phyloP scores from a whole-genome alignment of 2,113 vertebrate species.

The Myotis davidii region DNA sequence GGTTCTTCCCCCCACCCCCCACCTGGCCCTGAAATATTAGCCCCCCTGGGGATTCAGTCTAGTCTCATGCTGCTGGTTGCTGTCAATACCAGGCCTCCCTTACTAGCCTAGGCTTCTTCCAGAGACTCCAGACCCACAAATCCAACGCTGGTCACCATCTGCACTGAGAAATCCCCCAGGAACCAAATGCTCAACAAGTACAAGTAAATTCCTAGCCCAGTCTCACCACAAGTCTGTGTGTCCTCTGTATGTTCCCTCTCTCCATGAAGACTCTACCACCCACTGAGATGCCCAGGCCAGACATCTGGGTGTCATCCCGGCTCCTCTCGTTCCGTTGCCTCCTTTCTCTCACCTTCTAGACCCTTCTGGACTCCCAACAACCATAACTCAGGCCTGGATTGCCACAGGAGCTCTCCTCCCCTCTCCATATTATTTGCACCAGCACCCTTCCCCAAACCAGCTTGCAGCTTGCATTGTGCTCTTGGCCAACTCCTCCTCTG shows the following conservation, averaged over 20 bases:
- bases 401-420: not conserved
- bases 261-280: too few relatives aligned
- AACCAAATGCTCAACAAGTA: accelerated
- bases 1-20: not conserved
- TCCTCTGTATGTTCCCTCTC: too few relatives aligned
- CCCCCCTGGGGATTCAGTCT: not conserved
- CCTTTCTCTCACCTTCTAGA: not conserved
- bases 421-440: accelerated
- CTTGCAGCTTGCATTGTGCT: not conserved
- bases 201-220: not conserved
- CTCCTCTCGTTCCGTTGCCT: not conserved
- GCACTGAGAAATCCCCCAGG: not conserved
- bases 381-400: not conserved
- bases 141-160: not conserved
- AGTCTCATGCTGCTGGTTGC: too few relatives aligned
- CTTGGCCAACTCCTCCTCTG: not conserved
- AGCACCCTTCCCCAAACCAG: accelerated
- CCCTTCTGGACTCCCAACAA: not conserved
- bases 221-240: too few relatives aligned
- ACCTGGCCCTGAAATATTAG: not conserved
- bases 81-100: not conserved
- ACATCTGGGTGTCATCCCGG: not conserved
- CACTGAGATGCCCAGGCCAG: not conserved
- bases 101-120: not conserved
- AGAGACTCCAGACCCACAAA: not conserved